A percentile compares a stretch with the other conserved stretches of the same genome.
phyloP scores from a whole-genome alignment of 2,797 vertebrate genomes.

The Galago senegalensis region DNA sequence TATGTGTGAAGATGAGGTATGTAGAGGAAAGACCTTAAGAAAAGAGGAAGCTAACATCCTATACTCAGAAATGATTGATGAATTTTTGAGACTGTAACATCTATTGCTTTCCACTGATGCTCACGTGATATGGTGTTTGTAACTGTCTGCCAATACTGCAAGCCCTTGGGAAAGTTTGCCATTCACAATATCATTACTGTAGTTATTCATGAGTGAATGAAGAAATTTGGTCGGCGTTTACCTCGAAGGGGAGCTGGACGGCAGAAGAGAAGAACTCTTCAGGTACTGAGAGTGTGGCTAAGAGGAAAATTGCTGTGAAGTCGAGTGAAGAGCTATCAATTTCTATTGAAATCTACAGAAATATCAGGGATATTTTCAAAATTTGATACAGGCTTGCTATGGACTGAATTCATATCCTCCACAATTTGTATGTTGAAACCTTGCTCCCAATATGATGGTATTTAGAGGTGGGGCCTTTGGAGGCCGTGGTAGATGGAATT shows the following conservation, averaged over 20 bases:
- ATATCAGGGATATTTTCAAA: neutral
- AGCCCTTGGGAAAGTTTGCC: neutral
- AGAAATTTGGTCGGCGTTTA: neutral
- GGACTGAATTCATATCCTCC: neutral
- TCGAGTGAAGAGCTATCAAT: neutral
- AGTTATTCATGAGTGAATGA: neutral
- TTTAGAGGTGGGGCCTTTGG: neutral
- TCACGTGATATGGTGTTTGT: too few relatives aligned
- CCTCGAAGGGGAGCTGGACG: neutral
- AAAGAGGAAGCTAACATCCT: neutral
- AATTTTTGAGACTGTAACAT: neutral
- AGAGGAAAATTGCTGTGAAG: neutral
- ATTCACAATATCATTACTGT: neutral
- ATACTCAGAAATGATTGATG: neutral
- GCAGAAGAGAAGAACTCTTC: neutral
- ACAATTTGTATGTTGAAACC: neutral
- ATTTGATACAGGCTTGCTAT: neutral
- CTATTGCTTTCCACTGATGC: slow-evolving; percentile 25
- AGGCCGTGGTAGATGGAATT: neutral
- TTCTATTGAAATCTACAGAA: neutral
- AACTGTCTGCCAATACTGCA: neutral
- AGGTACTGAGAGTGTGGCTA: neutral
- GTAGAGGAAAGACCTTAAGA: neutral
- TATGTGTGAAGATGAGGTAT: neutral
- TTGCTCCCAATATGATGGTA: neutral